phyloP scores from a whole-genome alignment of 1,140 invertebrate species.

The Brachionus sp. region DNA sequence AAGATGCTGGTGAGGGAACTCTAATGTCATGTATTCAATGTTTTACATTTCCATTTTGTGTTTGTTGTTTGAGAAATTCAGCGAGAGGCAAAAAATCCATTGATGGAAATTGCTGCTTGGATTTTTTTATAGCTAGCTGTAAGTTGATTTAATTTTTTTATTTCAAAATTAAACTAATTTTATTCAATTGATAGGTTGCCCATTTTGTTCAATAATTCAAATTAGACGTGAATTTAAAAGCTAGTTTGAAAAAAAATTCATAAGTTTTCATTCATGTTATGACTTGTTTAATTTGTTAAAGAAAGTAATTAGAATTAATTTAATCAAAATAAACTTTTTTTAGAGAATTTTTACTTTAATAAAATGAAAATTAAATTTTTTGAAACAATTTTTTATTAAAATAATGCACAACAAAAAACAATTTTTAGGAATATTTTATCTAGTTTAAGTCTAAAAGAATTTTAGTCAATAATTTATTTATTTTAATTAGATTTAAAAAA shows the following conservation, averaged over 20 bases:
- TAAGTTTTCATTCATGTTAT: too few species aligned
- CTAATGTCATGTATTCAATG: not conserved
- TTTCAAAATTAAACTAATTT: not conserved
- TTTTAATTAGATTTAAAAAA: too few species aligned
- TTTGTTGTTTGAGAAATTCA: slow-evolving; percentile 15
- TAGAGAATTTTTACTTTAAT: too few species aligned
- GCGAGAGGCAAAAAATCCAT: not conserved
- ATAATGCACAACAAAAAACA: not conserved
- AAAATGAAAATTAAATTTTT: not conserved
- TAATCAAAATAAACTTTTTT: too few species aligned
- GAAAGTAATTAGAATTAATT: too few species aligned
- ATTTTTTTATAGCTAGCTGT: not conserved
- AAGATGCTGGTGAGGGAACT: slow-evolving; percentile 33
- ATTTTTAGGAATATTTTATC: too few species aligned
- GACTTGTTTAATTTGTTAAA: too few species aligned
- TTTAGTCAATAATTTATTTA: too few species aligned
- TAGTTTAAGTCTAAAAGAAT: too few species aligned
- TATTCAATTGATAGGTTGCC: not conserved
- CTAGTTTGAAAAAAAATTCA: not conserved
- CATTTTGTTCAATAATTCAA: slow-evolving; percentile 35
- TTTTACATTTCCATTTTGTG: slow-evolving; percentile 2
- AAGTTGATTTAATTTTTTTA: not conserved
- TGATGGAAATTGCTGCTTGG: not conserved
- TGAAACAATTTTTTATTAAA: not conserved
- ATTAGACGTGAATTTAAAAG: slow-evolving; percentile 25